Conservation (phyloP, 2,797 vertebrate genomes). For the Adrianichthys oophorus region DNA sequence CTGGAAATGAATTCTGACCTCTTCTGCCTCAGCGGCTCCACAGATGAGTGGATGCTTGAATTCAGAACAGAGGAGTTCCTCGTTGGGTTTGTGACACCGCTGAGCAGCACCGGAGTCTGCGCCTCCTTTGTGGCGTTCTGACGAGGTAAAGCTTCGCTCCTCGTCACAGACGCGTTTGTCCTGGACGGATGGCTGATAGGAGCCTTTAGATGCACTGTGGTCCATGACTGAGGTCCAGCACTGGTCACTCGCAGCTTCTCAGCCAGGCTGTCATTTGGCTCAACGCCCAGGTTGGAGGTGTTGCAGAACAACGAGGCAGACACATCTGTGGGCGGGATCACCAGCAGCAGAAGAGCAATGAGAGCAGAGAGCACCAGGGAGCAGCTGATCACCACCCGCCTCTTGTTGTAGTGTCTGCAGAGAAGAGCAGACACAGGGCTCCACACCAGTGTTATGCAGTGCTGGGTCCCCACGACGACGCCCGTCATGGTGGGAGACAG, state of each 20-base stretch:
- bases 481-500: conserved; percentile 82
- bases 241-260: background rate
- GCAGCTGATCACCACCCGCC: conserved; percentile 70
- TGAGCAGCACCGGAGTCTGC: background rate
- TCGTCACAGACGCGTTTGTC: background rate
- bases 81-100: background rate
- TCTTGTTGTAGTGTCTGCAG: conserved; percentile 74
- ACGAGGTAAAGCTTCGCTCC: background rate
- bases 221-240: background rate
- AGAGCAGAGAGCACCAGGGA: conserved; percentile 78
- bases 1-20: conserved; percentile 25
- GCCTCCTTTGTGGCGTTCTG: background rate
- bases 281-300: conserved; percentile 21
- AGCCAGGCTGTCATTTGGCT: background rate
- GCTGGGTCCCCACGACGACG: conserved; percentile 79
- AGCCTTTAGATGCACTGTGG: background rate
- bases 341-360: conserved; percentile 73
- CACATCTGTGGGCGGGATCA: conserved; percentile 67
- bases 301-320: conserved; percentile 58
- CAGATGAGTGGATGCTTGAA: background rate
- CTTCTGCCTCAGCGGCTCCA: conserved; percentile 19
- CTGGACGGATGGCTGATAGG: background rate
- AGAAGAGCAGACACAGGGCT: conserved; percentile 75
- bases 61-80: background rate
- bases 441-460: conserved; percentile 77